Conservation (phyloP, 2,888 invertebrate species). For the Copidosoma aretas region DNA sequence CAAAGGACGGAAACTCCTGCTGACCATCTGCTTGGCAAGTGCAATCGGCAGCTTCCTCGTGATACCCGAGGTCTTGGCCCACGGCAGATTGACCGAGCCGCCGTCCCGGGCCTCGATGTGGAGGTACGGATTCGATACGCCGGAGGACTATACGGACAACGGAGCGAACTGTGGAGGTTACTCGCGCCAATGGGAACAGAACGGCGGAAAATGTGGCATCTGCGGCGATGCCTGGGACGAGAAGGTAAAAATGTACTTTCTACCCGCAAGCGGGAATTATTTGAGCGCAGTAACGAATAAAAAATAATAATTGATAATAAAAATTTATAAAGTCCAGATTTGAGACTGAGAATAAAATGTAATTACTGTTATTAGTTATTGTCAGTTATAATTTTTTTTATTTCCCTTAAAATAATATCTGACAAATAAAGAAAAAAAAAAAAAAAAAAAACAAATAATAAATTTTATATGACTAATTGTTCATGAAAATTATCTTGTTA, state of each 20-base stretch:
- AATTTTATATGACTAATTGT: too few species aligned
- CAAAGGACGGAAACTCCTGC: background rate
- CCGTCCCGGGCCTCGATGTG: constrained; percentile 87
- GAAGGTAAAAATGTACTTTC: constrained; percentile 61
- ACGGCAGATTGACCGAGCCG: constrained; percentile 82
- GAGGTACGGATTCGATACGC: constrained; percentile 87
- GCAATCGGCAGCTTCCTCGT: constrained; percentile 33
- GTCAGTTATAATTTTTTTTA: too few species aligned
- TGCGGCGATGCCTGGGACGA: constrained; percentile 87
- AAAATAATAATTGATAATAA: too few species aligned
- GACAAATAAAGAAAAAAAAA: too few species aligned
- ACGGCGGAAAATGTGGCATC: constrained; percentile 84
- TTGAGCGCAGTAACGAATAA: too few species aligned
- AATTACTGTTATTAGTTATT: too few species aligned
- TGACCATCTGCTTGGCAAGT: background rate
- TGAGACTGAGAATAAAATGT: too few species aligned
- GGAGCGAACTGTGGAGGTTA: constrained; percentile 88
- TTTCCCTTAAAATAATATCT: too few species aligned
- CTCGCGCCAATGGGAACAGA: constrained; percentile 80
- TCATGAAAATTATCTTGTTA: too few species aligned
- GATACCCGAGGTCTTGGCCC: constrained; percentile 64
- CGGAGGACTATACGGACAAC: constrained; percentile 89
- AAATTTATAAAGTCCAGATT: too few species aligned
- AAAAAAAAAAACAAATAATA: too few species aligned
- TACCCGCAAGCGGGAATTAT: too few species aligned